These are phyloP conservation scores for Centropus bengalensis DNA, from an alignment of 2,113 vertebrate species.

Conservation along the genomic window DNA sequence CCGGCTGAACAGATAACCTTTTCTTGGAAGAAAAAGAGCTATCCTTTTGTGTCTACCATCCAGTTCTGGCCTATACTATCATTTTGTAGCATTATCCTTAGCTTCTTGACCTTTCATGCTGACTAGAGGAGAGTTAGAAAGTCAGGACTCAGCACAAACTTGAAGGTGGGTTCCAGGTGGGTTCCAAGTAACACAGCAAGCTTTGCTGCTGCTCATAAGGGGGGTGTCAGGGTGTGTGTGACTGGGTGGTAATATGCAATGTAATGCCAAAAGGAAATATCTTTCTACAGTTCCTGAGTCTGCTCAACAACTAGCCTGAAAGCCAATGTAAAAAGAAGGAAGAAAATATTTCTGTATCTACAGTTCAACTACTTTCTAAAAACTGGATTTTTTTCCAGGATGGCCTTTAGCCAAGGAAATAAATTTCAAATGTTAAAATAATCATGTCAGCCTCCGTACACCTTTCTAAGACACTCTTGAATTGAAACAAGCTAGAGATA, in stretches of 20 bases:
- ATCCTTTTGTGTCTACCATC: not conserved
- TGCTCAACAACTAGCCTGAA: not conserved
- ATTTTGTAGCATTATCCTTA: not conserved
- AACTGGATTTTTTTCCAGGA: not conserved
- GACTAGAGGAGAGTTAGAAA: not conserved
- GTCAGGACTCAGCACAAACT: not conserved
- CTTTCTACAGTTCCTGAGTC: not conserved
- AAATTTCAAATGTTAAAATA: conserved; percentile 10
- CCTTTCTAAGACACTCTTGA: not conserved
- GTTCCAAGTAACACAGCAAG: not conserved
- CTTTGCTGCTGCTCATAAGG: not conserved
- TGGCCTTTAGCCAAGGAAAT: not conserved
- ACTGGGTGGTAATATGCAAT: not conserved
- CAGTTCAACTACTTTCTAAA: conserved; percentile 2
- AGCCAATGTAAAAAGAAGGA: conserved; percentile 9
- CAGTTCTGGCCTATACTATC: not conserved
- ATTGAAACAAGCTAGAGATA: not conserved
- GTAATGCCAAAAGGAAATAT: not conserved
- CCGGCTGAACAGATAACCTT: conserved; percentile 40
- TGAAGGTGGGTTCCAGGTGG: not conserved
- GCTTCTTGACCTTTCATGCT: not conserved
- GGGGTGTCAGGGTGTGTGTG: not conserved
- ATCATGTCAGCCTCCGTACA: not conserved
- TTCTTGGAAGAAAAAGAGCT: conserved; percentile 23
- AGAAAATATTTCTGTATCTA: not conserved